Conservation (phyloP, 2,888 invertebrate genomes). For the Microctonus hyperodae region DNA sequence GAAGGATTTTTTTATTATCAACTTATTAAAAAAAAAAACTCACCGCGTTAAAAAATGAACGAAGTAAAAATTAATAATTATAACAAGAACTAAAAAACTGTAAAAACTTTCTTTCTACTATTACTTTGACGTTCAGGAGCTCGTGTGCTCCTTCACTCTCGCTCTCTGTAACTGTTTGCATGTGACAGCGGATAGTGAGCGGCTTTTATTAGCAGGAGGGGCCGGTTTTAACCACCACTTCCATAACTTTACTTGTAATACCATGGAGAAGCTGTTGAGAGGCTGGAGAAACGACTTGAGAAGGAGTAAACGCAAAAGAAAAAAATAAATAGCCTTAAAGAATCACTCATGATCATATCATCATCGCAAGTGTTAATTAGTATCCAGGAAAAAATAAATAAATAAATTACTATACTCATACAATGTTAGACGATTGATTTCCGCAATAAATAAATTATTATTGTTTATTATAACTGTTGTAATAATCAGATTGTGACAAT, state of each 20-base stretch:
- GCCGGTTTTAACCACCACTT: conserved; percentile 50
- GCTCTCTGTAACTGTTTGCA: conserved; percentile 60
- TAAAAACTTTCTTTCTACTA: conserved; percentile 1
- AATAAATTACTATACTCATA: too few relatives aligned
- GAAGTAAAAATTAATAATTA: not conserved
- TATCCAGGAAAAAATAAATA: not conserved
- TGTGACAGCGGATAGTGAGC: conserved; percentile 58
- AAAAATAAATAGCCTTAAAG: not conserved
- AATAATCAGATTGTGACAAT: conserved; percentile 8
- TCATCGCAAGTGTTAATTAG: not conserved
- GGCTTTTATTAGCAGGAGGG: conserved; percentile 62
- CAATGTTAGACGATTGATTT: not conserved
- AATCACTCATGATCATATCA: not conserved
- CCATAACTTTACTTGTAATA: conserved; percentile 50
- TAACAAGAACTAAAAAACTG: not conserved
- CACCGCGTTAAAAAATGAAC: not conserved
- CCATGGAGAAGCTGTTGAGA: conserved; percentile 4
- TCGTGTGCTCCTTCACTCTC: conserved; percentile 55
- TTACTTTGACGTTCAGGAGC: conserved; percentile 38
- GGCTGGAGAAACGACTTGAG: not conserved
- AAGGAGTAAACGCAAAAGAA: not conserved
- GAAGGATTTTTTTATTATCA: not conserved
- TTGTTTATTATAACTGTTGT: not conserved
- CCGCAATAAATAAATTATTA: not conserved
- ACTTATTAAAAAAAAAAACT: not conserved